Evolutionary conservation across 2,797 vertebrate genomes (phyloP).

Genomic region (Pteronotus mesoamericanus): DNA sequence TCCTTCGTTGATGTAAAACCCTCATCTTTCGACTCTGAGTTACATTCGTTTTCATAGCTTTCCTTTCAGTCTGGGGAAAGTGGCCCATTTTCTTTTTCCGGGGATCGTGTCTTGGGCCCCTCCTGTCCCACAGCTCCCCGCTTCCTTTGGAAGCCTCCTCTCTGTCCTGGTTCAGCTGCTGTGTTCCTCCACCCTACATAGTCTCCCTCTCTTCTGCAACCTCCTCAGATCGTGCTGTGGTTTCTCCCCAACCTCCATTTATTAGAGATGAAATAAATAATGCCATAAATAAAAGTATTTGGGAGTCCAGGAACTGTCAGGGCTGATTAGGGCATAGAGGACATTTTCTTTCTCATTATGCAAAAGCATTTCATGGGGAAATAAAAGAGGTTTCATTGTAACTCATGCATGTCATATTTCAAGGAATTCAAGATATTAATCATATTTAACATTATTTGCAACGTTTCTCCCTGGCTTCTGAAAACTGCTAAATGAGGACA

Average conservation of each 20-base stretch:
- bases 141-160: not conserved
- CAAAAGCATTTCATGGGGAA: constrained; percentile 81
- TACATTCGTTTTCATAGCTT: constrained; percentile 11
- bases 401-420: constrained; percentile 82
- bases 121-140: not conserved
- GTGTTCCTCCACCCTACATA: not conserved
- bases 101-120: not conserved
- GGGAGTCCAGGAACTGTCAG: constrained; percentile 81
- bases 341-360: constrained; percentile 84
- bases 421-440: constrained; percentile 81
- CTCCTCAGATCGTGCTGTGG: constrained; percentile 30
- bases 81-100: constrained; percentile 35
- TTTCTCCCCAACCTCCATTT: constrained; percentile 26
- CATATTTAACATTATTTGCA: constrained; percentile 80
- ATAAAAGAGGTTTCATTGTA: constrained; percentile 81
- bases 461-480: constrained; percentile 53
- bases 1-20: not conserved
- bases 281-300: constrained; percentile 82
- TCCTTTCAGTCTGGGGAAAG: not conserved
- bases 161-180: not conserved
- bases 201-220: constrained; percentile 6
- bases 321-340: constrained; percentile 83
- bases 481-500: constrained; percentile 72
- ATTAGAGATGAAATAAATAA: constrained; percentile 77
- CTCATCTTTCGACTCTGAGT: not conserved